Percentiles rank a stretch among this genome's conserved stretches.
Evolutionary conservation across 2,888 invertebrate species (phyloP).

Genomic region (Tipula unca): DNA sequence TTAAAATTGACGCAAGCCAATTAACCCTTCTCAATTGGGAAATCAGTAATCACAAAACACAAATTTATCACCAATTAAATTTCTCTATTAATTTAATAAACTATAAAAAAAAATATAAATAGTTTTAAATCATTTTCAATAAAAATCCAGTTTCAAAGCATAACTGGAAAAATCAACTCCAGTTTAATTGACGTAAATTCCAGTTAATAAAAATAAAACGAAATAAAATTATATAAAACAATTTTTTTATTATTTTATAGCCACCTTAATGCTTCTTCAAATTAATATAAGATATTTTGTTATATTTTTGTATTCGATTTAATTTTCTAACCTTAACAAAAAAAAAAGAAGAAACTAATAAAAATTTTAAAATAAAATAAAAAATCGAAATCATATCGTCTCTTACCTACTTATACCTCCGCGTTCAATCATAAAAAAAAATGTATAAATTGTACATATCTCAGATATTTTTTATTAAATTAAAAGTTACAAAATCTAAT

Average conservation of each 20-base stretch:
- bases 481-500: not conserved
- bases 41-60: too few species aligned
- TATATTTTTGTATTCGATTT: not conserved
- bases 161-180: not conserved
- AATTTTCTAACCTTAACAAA: not conserved
- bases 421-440: not conserved
- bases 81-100: not conserved
- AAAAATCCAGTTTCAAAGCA: not conserved
- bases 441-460: too few species aligned
- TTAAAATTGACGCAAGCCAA: too few species aligned
- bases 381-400: not conserved
- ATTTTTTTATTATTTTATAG: not conserved
- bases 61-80: not conserved
- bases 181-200: not conserved
- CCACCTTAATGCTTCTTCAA: not conserved
- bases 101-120: too few species aligned
- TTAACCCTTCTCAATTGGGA: too few species aligned
- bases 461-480: not conserved
- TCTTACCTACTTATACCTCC: not conserved
- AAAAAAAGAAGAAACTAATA: not conserved
- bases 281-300: not conserved
- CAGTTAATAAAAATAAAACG: not conserved
- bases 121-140: not conserved
- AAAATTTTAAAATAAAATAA: not conserved
- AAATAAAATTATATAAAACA: too few species aligned